Conservation (phyloP, 2,888 invertebrate species). For the Ichneumoninae sp. region DNA sequence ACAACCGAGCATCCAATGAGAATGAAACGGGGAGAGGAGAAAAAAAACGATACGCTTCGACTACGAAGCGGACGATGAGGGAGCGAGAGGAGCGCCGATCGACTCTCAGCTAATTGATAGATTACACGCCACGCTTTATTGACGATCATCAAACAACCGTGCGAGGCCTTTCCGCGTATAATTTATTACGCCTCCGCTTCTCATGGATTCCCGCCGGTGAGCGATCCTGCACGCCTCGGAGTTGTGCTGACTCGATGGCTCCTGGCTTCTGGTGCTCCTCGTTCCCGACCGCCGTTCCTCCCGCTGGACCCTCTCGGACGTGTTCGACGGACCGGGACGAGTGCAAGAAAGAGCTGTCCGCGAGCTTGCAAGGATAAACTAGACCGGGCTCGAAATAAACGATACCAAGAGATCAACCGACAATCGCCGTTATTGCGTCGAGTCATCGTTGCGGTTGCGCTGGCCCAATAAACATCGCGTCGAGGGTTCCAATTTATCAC, state of each 20-base stretch:
- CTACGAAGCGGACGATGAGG: not conserved
- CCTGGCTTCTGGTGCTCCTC: conserved; percentile 52
- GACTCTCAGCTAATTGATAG: conserved; percentile 73
- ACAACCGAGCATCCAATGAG: conserved; percentile 35
- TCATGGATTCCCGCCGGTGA: conserved; percentile 48
- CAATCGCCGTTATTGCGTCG: conserved; percentile 5
- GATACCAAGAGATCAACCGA: conserved; percentile 1
- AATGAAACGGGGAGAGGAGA: conserved; percentile 34
- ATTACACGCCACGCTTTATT: conserved; percentile 74
- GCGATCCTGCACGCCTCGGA: conserved; percentile 54
- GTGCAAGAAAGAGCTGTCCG: conserved; percentile 53
- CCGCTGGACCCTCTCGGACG: conserved; percentile 30
- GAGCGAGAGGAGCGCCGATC: conserved; percentile 61
- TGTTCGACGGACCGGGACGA: conserved; percentile 50
- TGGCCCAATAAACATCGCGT: not conserved
- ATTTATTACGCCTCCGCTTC: conserved; percentile 68
- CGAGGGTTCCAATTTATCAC: not conserved
- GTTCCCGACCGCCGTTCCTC: conserved; percentile 13
- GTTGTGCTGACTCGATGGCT: conserved; percentile 40
- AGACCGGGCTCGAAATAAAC: conserved; percentile 3
- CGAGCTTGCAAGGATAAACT: conserved; percentile 32
- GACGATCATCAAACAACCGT: conserved; percentile 71
- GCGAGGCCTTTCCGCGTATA: conserved; percentile 62
- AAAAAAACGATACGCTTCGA: conserved; percentile 50
- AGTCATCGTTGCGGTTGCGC: not conserved